Conservation (phyloP, 2,888 invertebrate species). For the Mythimna loreyi region DNA sequence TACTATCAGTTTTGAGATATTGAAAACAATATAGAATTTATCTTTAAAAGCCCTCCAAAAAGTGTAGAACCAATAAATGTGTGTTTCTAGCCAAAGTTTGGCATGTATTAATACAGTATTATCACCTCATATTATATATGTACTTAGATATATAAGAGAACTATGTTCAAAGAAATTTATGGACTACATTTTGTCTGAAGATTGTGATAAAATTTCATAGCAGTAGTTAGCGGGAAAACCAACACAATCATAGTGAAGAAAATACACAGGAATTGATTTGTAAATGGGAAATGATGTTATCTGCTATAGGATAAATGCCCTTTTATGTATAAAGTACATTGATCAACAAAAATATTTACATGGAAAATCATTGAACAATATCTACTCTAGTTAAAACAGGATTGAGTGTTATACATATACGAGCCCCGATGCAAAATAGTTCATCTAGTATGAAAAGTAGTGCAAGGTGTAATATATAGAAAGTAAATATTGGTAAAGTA, state of each 20-base stretch:
- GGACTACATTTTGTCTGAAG: background rate
- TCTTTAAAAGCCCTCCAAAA: slow-evolving; percentile 28
- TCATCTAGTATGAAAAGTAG: no score
- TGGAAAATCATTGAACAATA: no score
- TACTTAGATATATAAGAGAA: background rate
- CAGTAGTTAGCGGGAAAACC: background rate
- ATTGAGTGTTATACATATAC: no score
- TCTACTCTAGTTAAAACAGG: no score
- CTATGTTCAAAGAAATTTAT: background rate
- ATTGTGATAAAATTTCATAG: background rate
- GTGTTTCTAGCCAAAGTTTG: background rate
- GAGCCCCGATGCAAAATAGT: no score
- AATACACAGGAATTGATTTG: background rate
- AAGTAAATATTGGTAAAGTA: no score
- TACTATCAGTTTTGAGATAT: background rate
- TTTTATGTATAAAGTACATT: no score
- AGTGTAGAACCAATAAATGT: background rate
- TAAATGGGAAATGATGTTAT: background rate
- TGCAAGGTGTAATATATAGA: no score
- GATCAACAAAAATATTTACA: no score
- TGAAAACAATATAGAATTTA: no score
- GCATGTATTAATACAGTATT: background rate
- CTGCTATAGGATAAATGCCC: background rate
- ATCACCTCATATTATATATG: background rate
- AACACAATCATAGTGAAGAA: background rate